Percentiles rank a stretch among this genome's conserved stretches.
phyloP scores from a whole-genome alignment of 2,888 invertebrate genomes.

The Melinopterus prodromus region DNA sequence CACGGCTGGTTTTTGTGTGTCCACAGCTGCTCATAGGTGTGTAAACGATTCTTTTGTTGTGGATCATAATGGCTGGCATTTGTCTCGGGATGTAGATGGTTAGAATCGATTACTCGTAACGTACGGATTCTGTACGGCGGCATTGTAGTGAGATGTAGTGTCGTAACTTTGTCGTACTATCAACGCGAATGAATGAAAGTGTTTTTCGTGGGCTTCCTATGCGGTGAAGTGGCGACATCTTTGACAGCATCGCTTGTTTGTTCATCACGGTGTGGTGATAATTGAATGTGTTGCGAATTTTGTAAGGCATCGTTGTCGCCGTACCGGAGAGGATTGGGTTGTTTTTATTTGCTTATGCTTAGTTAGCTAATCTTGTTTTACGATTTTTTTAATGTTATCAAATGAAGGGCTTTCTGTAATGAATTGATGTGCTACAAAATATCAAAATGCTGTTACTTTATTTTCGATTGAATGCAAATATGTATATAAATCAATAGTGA shows the following conservation, averaged over 20 bases:
- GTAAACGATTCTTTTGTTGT: slow-evolving; percentile 20
- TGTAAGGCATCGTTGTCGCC: background rate
- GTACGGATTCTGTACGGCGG: slow-evolving; percentile 17
- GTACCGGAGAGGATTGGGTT: background rate
- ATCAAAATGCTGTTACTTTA: too few relatives aligned
- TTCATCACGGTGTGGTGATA: background rate
- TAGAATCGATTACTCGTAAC: slow-evolving; percentile 22
- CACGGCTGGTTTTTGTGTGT: slow-evolving; percentile 8
- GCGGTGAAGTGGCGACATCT: background rate
- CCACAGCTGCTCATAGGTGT: slow-evolving; percentile 13
- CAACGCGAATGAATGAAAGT: slow-evolving; percentile 17
- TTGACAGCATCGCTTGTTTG: slow-evolving; percentile 15
- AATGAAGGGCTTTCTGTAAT: too few relatives aligned
- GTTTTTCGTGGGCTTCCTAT: slow-evolving; percentile 8
- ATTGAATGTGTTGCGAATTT: background rate
- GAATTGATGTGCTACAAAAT: too few relatives aligned
- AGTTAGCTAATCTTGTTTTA: background rate
- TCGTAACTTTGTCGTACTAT: slow-evolving; percentile 19
- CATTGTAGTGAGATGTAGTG: slow-evolving; percentile 11
- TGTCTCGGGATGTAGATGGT: slow-evolving; percentile 13
- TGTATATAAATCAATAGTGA: too few relatives aligned
- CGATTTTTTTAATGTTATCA: too few relatives aligned
- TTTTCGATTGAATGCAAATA: too few relatives aligned
- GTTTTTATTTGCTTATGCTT: background rate
- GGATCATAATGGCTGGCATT: background rate